Conservation (phyloP, 2,888 invertebrate genomes). For the Hirtodrosophila duncani region DNA sequence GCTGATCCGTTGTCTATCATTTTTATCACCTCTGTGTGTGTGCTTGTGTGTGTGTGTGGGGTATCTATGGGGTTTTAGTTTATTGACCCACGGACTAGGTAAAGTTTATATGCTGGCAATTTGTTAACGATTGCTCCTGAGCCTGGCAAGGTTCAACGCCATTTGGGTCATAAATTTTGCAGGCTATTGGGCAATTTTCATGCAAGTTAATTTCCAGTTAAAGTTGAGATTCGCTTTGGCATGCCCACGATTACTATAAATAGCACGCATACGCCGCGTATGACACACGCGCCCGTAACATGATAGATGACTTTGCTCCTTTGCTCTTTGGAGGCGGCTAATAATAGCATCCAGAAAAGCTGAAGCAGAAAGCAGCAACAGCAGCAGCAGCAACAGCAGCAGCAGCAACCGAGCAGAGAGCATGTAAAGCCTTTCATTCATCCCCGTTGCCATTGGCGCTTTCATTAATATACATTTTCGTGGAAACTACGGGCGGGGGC, state of each 20-base stretch:
- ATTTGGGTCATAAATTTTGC: constrained; percentile 49
- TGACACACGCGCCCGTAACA: neutral
- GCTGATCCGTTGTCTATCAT: constrained; percentile 36
- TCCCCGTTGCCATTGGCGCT: neutral
- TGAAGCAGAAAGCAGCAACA: too few relatives aligned
- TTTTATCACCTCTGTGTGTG: constrained; percentile 52
- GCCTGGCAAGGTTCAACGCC: constrained; percentile 26
- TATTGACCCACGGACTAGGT: constrained; percentile 60
- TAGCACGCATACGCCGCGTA: constrained; percentile 24
- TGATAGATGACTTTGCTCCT: constrained; percentile 25
- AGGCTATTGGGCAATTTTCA: constrained; percentile 37
- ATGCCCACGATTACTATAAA: constrained; percentile 31
- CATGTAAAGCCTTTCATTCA: too few relatives aligned
- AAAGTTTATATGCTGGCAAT: constrained; percentile 45
- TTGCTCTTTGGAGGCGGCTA: constrained; percentile 6
- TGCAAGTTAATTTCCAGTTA: constrained; percentile 60
- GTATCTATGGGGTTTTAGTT: constrained; percentile 37
- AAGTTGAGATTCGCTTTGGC: constrained; percentile 39
- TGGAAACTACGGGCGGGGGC: neutral
- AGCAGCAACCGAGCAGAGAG: too few relatives aligned
- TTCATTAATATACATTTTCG: constrained; percentile 31
- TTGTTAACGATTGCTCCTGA: constrained; percentile 41
- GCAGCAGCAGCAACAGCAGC: too few relatives aligned
- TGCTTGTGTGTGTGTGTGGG: too few relatives aligned
- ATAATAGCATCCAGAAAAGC: constrained; percentile 21